phyloP scores from a whole-genome alignment of 2,113 vertebrate genomes.

The Rhombomys opimus region DNA sequence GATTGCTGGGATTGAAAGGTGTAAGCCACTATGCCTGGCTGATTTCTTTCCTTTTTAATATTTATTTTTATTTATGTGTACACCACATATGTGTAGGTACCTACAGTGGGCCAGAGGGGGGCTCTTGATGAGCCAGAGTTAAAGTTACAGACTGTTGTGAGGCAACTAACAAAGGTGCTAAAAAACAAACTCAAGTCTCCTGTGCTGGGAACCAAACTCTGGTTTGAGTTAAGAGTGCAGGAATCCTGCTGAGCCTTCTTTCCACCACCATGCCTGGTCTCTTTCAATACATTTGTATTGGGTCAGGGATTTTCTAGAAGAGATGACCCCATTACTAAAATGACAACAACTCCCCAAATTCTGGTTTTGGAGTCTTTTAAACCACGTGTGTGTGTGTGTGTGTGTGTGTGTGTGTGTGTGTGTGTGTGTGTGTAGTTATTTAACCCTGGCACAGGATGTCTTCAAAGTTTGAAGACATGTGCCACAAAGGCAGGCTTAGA shows the following conservation, averaged over 20 bases:
- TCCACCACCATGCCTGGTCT: background rate
- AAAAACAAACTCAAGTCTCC: background rate
- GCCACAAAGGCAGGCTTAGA: background rate
- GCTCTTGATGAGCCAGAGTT: background rate
- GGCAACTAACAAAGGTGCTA: too few species aligned
- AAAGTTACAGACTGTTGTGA: background rate
- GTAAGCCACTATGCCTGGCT: too few species aligned
- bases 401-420: background rate
- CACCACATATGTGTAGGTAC: background rate
- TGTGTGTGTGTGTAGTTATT: background rate
- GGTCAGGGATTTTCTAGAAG: background rate
- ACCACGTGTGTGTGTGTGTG: background rate
- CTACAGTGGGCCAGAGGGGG: background rate
- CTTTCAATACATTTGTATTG: background rate
- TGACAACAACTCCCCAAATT: background rate
- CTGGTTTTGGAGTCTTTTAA: background rate
- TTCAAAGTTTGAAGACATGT: background rate
- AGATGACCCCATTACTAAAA: background rate
- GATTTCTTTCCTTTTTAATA: background rate
- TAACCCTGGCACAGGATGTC: background rate
- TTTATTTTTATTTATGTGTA: background rate
- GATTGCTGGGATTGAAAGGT: too few species aligned
- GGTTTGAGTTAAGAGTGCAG: background rate
- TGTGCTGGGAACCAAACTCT: background rate
- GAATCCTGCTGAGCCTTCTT: background rate